Base-by-base conservation (phyloP, 2,113 vertebrate species). In the Chamaetylas fuelleborni region DNA sequence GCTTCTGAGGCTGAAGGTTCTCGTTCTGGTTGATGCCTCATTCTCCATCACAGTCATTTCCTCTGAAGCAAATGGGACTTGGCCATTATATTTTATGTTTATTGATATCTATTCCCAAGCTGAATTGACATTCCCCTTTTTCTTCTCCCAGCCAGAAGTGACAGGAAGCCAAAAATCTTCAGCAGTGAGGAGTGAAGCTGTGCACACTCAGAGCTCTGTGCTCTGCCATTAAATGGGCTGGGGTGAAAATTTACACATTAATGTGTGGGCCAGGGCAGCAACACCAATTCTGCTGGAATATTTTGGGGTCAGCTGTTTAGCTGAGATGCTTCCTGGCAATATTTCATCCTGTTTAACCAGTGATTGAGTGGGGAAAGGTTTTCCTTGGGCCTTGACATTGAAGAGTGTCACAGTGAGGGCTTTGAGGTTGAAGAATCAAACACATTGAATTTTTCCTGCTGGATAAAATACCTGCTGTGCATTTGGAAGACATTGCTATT, bases 11-110 rank as follows among this genome's bases (percentile, higher is more conserved):
- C 69, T 13, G 34, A 51, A 54, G 50, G 42, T 34, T 90, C 88
- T 89, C 42, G 5, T 66, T 65, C 7, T 11, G 51, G 61, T 69
- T 79, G 87, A 72, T 84, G 71, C 93, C 73, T 86, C 94, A 20
- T 38, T 72, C 76, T 90, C 78, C 73, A 79, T 61, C 48, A n/a
- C 64, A 79, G 47, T 6, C 72, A 89, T 92, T 95, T 95, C 95
- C 92, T 91, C 92, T 60, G 78, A 58, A 87, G 86, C 69, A 88
- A 92, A 91, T 83, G 83, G 88, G 53, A 19, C 77, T 78, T 80
- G 69, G 51, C 86, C 86, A 45, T 92, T 93, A 82, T 15, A 19
- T 51, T 93, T 90, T 26, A 36, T 67, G 57, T 72, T 94, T 93
- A 96, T 94, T 90, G 96, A 83, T 72, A 42, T 1, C 3, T 57